These are phyloP conservation scores for Diorhabda carinulata DNA, from an alignment of 1,140 invertebrate species.

Conservation along the genomic window DNA sequence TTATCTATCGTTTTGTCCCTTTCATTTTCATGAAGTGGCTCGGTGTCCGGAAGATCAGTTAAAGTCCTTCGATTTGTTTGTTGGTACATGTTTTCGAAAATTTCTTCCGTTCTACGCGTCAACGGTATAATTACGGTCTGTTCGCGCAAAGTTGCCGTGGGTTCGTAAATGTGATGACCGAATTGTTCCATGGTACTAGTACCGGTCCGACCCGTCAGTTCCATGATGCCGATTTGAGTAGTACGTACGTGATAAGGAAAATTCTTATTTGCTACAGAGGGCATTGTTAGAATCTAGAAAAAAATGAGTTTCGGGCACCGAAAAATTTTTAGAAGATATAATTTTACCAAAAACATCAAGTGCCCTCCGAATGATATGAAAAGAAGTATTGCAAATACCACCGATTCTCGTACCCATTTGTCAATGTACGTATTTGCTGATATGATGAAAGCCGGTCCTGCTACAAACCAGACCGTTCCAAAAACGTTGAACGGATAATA, in stretches of 20 bases:
- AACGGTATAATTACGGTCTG: constrained; percentile 57
- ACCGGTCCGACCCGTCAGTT: constrained; percentile 51
- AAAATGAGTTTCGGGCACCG: background rate
- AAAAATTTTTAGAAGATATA: background rate
- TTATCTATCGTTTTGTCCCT: constrained; percentile 39
- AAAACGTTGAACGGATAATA: constrained; percentile 75
- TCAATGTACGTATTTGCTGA: constrained; percentile 80
- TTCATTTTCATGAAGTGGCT: constrained; percentile 14
- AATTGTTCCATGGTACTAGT: constrained; percentile 58
- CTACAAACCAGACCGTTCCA: constrained; percentile 77
- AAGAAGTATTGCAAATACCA: constrained; percentile 74
- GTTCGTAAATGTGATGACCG: constrained; percentile 61
- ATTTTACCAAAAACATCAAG: constrained; percentile 67
- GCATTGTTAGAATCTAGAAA: constrained; percentile 71
- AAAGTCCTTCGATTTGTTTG: background rate
- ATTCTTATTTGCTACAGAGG: constrained; percentile 76
- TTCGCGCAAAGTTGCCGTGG: constrained; percentile 43
- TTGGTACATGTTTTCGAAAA: constrained; percentile 34
- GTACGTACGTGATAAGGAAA: constrained; percentile 85
- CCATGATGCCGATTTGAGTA: constrained; percentile 70
- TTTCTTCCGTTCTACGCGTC: constrained; percentile 50
- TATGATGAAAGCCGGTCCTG: constrained; percentile 73
- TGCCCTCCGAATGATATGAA: constrained; percentile 75
- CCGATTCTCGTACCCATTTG: constrained; percentile 87
- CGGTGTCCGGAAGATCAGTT: constrained; percentile 16